A percentile compares a stretch with the other conserved stretches of the same genome.
Evolutionary conservation across 2,797 vertebrate species (phyloP).

Genomic region (Labroides dimidiatus): DNA sequence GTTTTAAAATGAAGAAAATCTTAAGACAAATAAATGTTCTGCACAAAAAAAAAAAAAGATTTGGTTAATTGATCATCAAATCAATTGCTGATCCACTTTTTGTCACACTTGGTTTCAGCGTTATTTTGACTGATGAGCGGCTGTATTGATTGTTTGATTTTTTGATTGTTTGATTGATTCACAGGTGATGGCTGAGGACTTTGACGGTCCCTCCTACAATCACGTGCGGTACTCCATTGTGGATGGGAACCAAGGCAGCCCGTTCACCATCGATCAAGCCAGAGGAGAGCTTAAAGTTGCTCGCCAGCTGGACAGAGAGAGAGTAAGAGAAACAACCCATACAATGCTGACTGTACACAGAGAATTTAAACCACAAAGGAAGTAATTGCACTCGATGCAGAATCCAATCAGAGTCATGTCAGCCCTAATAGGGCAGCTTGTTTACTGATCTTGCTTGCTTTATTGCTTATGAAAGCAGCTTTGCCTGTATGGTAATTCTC

Average conservation of each 20-base stretch:
- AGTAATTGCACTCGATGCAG: slow-evolving; percentile 65
- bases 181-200: slow-evolving; percentile 94
- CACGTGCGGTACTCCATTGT: slow-evolving; percentile 90
- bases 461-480: slow-evolving; percentile 63
- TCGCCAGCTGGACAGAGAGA: slow-evolving; percentile 93
- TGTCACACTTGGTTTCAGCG: no score
- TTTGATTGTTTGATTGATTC: slow-evolving; percentile 27
- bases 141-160: no score
- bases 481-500: slow-evolving; percentile 43
- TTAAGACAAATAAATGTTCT: no score
- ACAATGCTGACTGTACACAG: slow-evolving; percentile 54
- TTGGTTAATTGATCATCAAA: no score
- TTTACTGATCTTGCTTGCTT: slow-evolving; percentile 55
- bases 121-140: neutral
- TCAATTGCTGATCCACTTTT: no score
- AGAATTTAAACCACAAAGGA: slow-evolving; percentile 53
- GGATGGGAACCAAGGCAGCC: slow-evolving; percentile 94
- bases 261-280: slow-evolving; percentile 91
- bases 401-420: slow-evolving; percentile 70
- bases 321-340: slow-evolving; percentile 80
- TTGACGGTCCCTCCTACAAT: slow-evolving; percentile 91
- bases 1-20: no score
- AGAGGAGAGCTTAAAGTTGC: slow-evolving; percentile 94
- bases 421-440: slow-evolving; percentile 59
- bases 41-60: no score